These are phyloP conservation scores for Acleris sparsana DNA, from an alignment of 2,888 invertebrate species.

Conservation along the genomic window DNA sequence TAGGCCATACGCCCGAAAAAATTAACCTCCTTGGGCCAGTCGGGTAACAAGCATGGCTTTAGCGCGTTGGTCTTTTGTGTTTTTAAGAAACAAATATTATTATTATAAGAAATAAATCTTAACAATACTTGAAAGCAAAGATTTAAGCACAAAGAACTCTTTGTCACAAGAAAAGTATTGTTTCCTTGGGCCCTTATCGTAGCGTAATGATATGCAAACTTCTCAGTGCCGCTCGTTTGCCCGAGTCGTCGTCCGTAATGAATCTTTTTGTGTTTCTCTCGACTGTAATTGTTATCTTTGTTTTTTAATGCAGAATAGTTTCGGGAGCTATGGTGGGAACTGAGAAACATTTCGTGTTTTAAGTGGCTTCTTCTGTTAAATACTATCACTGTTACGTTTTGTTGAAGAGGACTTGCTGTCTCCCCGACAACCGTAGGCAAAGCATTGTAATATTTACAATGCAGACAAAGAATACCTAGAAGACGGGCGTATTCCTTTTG, in stretches of 20 bases:
- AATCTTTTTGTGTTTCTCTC: constrained; percentile 5
- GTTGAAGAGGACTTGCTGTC: no score
- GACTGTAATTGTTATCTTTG: constrained; percentile 16
- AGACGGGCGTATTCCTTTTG: no score
- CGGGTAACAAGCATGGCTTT: no score
- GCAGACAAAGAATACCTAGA: no score
- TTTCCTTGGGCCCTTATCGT: constrained; percentile 46
- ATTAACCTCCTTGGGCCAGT: no score
- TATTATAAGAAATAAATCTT: constrained; percentile 1
- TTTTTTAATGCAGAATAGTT: constrained; percentile 8
- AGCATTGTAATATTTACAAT: no score
- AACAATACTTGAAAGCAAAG: constrained; percentile 10
- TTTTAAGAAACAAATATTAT: no score
- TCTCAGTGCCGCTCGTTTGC: constrained; percentile 38
- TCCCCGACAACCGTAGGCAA: no score
- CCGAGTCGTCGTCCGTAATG: constrained; percentile 40
- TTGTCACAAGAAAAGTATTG: constrained; percentile 40
- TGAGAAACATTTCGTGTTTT: background rate
- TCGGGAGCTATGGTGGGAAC: background rate
- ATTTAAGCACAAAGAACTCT: constrained; percentile 29
- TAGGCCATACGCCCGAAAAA: no score
- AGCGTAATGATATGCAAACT: constrained; percentile 59
- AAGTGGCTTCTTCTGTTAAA: no score
- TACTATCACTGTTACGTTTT: no score
- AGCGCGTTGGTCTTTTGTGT: no score